These are phyloP conservation scores for Tetragonula carbonaria DNA, from an alignment of 2,888 invertebrate species.

Conservation along the genomic window DNA sequence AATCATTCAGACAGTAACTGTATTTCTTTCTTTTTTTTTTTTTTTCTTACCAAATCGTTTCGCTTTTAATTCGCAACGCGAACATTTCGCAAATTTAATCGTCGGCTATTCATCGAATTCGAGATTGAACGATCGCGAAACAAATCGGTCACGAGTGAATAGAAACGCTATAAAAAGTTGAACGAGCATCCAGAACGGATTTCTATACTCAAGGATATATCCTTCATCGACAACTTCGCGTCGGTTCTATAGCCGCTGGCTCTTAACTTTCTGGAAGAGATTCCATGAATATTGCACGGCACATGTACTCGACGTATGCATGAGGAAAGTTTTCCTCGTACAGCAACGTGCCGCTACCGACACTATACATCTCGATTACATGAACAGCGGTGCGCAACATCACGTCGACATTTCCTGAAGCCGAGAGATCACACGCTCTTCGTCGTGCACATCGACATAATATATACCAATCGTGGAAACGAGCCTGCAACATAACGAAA, in stretches of 20 bases:
- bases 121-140: neutral
- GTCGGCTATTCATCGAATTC: neutral
- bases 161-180: slow-evolving; percentile 1
- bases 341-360: slow-evolving; percentile 28
- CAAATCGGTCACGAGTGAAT: neutral
- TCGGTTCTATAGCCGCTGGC: slow-evolving; percentile 34
- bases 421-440: slow-evolving; percentile 47
- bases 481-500: slow-evolving; percentile 15
- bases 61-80: neutral
- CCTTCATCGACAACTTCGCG: slow-evolving; percentile 22
- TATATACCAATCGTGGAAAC: neutral
- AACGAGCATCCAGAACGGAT: slow-evolving; percentile 35
- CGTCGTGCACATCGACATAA: slow-evolving; percentile 1
- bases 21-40: no score
- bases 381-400: slow-evolving; percentile 51
- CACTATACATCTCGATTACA: slow-evolving; percentile 59
- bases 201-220: slow-evolving; percentile 44
- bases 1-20: neutral
- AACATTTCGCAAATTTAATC: neutral
- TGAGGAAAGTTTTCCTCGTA: slow-evolving; percentile 71
- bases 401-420: slow-evolving; percentile 49
- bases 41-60: neutral
- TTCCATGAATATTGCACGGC: slow-evolving; percentile 73
- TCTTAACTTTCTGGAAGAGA: slow-evolving; percentile 67
- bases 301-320: slow-evolving; percentile 64